These are phyloP conservation scores for Xiphias gladius DNA, from an alignment of 2,113 vertebrate species.

Conservation along the genomic window DNA sequence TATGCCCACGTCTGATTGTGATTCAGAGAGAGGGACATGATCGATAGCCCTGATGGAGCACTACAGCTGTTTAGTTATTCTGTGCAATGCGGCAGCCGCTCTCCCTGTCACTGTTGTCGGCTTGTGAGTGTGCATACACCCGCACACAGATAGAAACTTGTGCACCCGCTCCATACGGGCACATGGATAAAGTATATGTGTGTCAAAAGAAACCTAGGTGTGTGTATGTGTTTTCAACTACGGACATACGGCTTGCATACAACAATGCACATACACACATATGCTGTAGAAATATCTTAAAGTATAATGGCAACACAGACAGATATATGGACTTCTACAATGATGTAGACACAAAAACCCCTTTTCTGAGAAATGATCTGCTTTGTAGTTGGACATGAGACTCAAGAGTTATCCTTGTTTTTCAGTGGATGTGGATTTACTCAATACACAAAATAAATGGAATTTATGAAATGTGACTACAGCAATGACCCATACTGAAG, in stretches of 20 bases:
- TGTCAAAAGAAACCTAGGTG: neutral
- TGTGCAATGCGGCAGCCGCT: conserved; percentile 77
- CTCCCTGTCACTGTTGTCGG: conserved; percentile 51
- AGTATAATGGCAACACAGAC: neutral
- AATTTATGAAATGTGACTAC: conserved; percentile 79
- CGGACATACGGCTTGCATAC: neutral
- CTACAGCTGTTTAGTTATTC: conserved; percentile 83
- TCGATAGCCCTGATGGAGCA: conserved; percentile 81
- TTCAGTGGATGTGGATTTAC: conserved; percentile 67
- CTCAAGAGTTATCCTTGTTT: conserved; percentile 63
- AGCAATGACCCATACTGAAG: conserved; percentile 77
- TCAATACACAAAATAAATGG: conserved; percentile 75
- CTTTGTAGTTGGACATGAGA: conserved; percentile 37
- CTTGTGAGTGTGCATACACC: conserved; percentile 52
- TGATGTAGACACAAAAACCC: neutral
- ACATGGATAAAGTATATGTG: neutral
- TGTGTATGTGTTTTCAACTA: neutral
- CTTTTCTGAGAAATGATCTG: conserved; percentile 36
- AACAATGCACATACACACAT: neutral
- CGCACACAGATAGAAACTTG: conserved; percentile 30
- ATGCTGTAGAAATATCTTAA: too few relatives aligned
- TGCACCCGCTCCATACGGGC: neutral
- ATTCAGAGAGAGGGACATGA: conserved; percentile 81
- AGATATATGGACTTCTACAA: conserved; percentile 1
- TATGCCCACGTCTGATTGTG: conserved; percentile 79